Evolutionary conservation across 2,113 vertebrate species (phyloP).

Genomic region (Microcebus tavaratra): DNA sequence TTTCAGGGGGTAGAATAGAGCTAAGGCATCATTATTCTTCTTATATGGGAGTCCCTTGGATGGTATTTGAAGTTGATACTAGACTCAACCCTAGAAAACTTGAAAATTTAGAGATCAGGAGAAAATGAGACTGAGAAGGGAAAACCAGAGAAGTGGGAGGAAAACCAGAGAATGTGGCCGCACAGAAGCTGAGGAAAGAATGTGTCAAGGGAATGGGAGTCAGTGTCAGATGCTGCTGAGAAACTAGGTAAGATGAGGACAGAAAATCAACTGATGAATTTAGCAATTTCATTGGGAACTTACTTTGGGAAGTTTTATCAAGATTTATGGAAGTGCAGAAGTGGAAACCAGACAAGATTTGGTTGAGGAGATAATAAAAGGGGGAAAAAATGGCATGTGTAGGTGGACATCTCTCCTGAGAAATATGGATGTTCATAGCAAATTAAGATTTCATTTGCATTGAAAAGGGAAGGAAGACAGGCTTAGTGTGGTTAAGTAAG

Average conservation of each 20-base stretch:
- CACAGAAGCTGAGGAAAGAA: background rate
- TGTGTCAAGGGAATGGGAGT: background rate
- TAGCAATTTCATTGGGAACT: background rate
- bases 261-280: background rate
- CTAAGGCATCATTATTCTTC: background rate
- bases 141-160: background rate
- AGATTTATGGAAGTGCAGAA: background rate
- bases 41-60: background rate
- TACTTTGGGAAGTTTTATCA: background rate
- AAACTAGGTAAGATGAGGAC: background rate
- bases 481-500: background rate
- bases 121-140: background rate
- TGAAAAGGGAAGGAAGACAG: background rate
- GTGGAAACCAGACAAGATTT: background rate
- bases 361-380: background rate
- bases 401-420: background rate
- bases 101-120: background rate
- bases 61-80: background rate
- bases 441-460: background rate
- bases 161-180: background rate
- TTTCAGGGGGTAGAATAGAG: background rate
- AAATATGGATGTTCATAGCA: background rate
- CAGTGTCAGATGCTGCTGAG: background rate
- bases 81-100: background rate
- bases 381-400: too few species aligned